A percentile compares a stretch with the other conserved stretches of the same genome.
Evolutionary conservation across 1,140 invertebrate species (phyloP).

Genomic region (Drosophila pachea): DNA sequence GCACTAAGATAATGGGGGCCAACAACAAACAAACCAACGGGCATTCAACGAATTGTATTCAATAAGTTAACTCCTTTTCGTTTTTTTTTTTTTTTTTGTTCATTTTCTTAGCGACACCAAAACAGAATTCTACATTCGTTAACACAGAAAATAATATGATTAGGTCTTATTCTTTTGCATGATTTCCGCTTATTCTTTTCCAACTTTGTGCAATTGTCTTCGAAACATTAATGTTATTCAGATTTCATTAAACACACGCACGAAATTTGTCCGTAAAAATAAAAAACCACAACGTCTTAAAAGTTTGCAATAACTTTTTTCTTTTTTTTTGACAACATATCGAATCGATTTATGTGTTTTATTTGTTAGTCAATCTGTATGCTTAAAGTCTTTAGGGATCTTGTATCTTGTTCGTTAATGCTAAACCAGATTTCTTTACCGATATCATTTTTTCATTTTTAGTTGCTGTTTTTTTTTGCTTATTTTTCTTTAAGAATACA

Average conservation of each 20-base stretch:
- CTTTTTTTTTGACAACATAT: conserved; percentile 60
- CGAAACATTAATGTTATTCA: conserved; percentile 2
- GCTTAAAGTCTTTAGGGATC: conserved; percentile 69
- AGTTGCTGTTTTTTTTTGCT: conserved; percentile 9
- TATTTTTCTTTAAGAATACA: conserved; percentile 48
- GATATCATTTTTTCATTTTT: too few species aligned
- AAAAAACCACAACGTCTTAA: conserved; percentile 72
- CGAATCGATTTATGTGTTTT: conserved; percentile 55
- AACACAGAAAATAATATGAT: conserved; percentile 66
- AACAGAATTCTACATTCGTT: conserved; percentile 74
- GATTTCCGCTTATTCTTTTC: conserved; percentile 71
- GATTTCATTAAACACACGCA: conserved; percentile 40
- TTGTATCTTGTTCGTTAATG: conserved; percentile 52
- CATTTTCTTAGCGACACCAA: conserved; percentile 64
- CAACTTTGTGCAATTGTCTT: conserved; percentile 53
- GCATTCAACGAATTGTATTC: conserved; percentile 26
- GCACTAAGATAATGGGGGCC: not conserved
- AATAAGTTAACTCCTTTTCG: not conserved
- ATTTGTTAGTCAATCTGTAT: conserved; percentile 66
- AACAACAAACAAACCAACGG: conserved; percentile 44
- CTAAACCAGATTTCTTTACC: conserved; percentile 11
- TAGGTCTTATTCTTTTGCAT: conserved; percentile 34
- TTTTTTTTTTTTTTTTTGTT: conserved; percentile 8
- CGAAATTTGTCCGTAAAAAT: conserved; percentile 68
- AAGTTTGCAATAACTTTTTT: conserved; percentile 45